Evolutionary conservation across 2,113 vertebrate species (phyloP).

Genomic region (Halcyon malimbica): DNA sequence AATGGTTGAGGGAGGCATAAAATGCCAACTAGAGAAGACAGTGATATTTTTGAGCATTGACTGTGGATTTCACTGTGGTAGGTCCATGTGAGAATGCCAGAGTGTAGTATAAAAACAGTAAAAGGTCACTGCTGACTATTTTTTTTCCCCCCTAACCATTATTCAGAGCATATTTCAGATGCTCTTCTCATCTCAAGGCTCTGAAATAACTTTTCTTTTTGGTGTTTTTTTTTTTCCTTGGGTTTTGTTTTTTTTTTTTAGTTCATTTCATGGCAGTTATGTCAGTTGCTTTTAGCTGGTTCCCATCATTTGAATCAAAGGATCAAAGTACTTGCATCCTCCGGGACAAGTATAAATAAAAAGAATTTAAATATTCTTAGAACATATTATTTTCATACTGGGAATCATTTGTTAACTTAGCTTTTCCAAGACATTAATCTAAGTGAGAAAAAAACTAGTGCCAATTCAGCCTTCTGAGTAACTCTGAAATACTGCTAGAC

Average conservation of each 20-base stretch:
- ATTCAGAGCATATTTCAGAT: constrained; percentile 36
- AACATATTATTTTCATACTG: constrained; percentile 43
- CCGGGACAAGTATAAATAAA: constrained; percentile 58
- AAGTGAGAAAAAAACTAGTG: constrained; percentile 14
- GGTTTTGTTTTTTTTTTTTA: not conserved
- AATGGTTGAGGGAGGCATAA: not conserved
- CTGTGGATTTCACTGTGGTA: constrained; percentile 27
- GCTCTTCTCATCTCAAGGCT: constrained; percentile 11
- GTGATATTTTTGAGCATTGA: not conserved
- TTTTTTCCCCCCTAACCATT: not conserved
- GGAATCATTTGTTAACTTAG: constrained; percentile 22
- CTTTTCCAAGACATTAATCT: constrained; percentile 8
- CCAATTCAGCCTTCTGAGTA: not conserved
- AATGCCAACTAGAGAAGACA: not conserved
- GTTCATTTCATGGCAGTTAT: constrained; percentile 30
- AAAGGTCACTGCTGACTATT: not conserved
- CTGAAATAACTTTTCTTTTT: constrained; percentile 33
- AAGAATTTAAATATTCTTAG: constrained; percentile 63
- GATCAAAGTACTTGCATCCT: constrained; percentile 58
- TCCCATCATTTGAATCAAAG: constrained; percentile 51
- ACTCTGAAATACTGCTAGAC: not conserved
- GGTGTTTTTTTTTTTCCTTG: not conserved
- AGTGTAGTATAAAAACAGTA: not conserved
- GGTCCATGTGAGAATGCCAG: constrained; percentile 25
- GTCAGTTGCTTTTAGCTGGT: constrained; percentile 57